Evolutionary conservation across 2,888 invertebrate species (phyloP), one percentile per base, ranked within the genome.

Genomic region (Falcaria lacertinaria): DNA sequence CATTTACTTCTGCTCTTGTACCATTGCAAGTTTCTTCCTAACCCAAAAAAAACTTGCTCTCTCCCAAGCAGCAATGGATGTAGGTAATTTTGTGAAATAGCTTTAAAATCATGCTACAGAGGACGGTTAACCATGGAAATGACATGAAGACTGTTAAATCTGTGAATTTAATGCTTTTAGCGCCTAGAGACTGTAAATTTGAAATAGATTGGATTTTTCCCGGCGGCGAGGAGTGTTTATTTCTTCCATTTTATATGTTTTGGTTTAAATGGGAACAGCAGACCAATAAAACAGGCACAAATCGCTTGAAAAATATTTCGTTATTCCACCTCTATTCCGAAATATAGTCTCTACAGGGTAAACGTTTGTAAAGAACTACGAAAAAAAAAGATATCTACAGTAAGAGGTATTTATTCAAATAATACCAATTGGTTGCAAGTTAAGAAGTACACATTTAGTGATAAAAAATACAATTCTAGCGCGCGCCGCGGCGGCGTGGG

Each of bases 151-250:
- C 48, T 42, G 43, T 47, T 41, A 49, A 55, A 50, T 55, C 55
- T 40, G 50, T n/a, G 46, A 42, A 48, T 48, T 56, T 48, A 55
- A 55, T 55, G 47, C 50, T 52, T 50, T 55, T 52, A 52, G 37
- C 37, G 37, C 14, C 36, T 22, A 28, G 8, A 28, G 28, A 28
- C 28, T 28, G 11, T 28, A 28, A 28, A 28, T 28, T 1, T 28
- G 28, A 28, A 28, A 28, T 28, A 28, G 28, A 28, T 28, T 28
- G 28, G 28, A 28, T 28, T 28, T 28, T 28, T 11, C 28, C 28
- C 28, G 11, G 28, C 7, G 28, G 1, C 7, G 28, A 2, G 28
- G 11, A 11, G 28, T 11, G 11, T 11, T 28, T 28, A 28, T 28
- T 28, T 28, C 28, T 5, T 28, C 2, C 11, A 8, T 28, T 28